Base-by-base conservation (phyloP, 2,888 invertebrate species). In the Drosophila flavopinicola region DNA sequence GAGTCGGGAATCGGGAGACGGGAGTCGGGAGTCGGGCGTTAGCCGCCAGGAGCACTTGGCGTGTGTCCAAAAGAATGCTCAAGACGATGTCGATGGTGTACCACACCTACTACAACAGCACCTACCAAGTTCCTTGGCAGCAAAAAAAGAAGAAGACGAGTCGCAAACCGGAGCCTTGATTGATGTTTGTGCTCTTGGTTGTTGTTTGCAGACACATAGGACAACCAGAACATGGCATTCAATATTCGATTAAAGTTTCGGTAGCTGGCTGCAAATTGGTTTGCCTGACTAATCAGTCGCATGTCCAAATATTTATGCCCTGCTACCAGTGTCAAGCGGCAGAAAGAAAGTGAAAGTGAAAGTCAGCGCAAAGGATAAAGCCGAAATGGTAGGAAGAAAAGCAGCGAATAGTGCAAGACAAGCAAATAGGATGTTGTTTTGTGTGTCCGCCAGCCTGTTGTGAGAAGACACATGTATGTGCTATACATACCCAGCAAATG, bases 101-200 rank as follows among this genome's bases (percentile, higher is more conserved):
- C 11, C 33, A 20, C 13, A 29, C 29, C n/a, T 38, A 3, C 20
- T 20, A 51, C 13, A 25, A 29, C 20, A 13, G 48, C 70, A 54
- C 44, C 71, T 54, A 41, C 5, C 23, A 17, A 49, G 61, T 49
- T 33, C 10, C 49, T 32, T 60, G 59, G 44, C 59, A 57, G 41
- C 32, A 59, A 56, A 54, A 41, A 45, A 9, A 57, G 9, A 37
- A 15, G 51, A 68, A 45, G 52, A 49, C 33, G 38, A 23, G 29
- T n/a, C 35, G 58, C 61, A 44, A 82, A 74, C 86, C 74, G 57
- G 60, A 66, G 71, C 58, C 87, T 70, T 83, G 87, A 83, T 83
- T 83, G 83, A 87, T 82, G 82, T 82, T 82, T 85, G 82, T 85
- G 70, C 83, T 87, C 66, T 69, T 73, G 76, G 85, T 78, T 83